These are phyloP conservation scores for Petroica traversi DNA, from an alignment of 2,113 vertebrate genomes.

Conservation along the genomic window DNA sequence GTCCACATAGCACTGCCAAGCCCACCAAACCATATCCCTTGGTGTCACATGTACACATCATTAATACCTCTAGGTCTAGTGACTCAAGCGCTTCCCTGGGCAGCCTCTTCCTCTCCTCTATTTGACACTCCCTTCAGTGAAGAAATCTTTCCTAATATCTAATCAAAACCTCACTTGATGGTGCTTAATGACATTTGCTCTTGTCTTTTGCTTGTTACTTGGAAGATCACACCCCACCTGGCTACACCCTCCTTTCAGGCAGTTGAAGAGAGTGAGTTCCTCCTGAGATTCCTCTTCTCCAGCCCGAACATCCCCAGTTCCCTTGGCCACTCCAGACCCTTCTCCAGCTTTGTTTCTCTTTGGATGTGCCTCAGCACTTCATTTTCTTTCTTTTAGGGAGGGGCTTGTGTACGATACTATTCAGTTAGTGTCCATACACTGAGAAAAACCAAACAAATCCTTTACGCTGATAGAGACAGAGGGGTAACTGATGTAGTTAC, in stretches of 20 bases:
- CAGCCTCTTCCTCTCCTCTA: background rate
- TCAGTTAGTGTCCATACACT: background rate
- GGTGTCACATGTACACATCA: background rate
- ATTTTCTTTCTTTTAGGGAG: background rate
- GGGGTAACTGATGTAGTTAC: background rate
- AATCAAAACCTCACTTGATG: background rate
- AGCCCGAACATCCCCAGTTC: background rate
- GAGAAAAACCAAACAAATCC: background rate
- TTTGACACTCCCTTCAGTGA: background rate
- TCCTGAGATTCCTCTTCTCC: background rate
- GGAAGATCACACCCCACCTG: rapidly evolving
- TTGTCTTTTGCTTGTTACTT: rapidly evolving
- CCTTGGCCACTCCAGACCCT: rapidly evolving
- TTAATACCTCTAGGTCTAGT: background rate
- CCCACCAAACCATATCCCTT: background rate
- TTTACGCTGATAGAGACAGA: background rate
- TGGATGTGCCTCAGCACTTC: rapidly evolving
- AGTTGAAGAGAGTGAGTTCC: rapidly evolving
- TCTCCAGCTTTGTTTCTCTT: rapidly evolving
- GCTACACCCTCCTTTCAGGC: rapidly evolving
- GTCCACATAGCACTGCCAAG: background rate
- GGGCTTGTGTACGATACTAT: background rate
- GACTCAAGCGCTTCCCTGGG: background rate
- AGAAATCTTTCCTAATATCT: background rate
- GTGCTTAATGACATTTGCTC: background rate